Evolutionary conservation across 2,888 invertebrate genomes (phyloP), one percentile per base, ranked within the genome.

Genomic region (Coelopa pilipes): DNA sequence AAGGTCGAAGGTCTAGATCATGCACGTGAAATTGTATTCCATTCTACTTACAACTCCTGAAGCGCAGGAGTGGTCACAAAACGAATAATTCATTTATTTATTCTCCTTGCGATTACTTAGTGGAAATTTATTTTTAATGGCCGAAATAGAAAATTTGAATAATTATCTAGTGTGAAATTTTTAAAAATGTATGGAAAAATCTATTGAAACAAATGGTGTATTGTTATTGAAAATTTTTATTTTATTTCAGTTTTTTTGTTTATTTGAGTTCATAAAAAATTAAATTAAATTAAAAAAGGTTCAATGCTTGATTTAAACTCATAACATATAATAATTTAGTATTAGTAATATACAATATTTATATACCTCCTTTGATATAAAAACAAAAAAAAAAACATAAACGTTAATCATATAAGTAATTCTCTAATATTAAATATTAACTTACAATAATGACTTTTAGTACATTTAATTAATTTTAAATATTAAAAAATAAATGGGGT

Each of bases 361-460:
- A 83, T 83, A 81, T 80, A 78, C 76, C 78, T 79, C 78, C 75
- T 79, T 79, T 75, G 82, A 83, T 81, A 80, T 79, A 84, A 81
- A 75, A 80, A 82, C 78, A 79, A 78, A 78, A 78, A 80, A 81
- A 81, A 81, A 81, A 81, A 80, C 79, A 84, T 82, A 84, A 81
- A 74, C 55, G 75, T 74, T 83, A 75, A 75, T 76, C 76, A 76
- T 76, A 79, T 78, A 77, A 76, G 63, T 76, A 75, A 77, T 72
- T 67, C 70, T 62, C 76, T 74, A 60, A 75, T 72, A 74, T 55
- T 65, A 65, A 63, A 65, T 63, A 65, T 83, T 82, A 85, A 83
- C 86, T 86, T 85, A 86, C 77, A 82, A 80, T 85, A 86, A 86
- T 86, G 86, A 86, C 86, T 86, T 86, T 86, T 86, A 86, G 86